Conservation (phyloP, 2,113 vertebrate species). For the Todiramphus saurophagus region DNA sequence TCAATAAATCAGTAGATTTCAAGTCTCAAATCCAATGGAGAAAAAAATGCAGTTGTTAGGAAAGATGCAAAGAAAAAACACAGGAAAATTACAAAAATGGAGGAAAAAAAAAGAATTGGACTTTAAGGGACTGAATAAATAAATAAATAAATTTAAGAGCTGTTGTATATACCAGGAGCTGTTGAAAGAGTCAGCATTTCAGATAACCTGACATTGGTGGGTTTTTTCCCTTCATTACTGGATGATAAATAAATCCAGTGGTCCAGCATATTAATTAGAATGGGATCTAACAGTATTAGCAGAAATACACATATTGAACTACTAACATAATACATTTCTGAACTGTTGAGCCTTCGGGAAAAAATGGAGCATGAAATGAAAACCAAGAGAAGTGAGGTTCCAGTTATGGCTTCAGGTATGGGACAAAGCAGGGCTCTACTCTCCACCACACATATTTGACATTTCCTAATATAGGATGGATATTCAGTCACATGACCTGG, state of each 20-base stretch:
- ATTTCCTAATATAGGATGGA: neutral
- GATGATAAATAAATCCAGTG: neutral
- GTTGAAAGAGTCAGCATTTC: neutral
- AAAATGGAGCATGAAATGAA: neutral
- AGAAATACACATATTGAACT: neutral
- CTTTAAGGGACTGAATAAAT: neutral
- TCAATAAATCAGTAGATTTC: neutral
- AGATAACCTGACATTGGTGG: neutral
- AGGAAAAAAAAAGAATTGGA: neutral
- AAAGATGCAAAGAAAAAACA: neutral
- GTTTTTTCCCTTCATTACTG: neutral
- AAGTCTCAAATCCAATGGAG: neutral
- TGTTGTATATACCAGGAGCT: neutral
- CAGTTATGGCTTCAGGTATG: neutral
- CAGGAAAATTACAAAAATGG: neutral
- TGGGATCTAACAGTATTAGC: neutral
- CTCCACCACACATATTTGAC: neutral
- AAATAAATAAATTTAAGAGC: neutral
- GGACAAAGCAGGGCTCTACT: neutral
- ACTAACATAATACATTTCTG: neutral
- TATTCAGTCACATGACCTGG: neutral
- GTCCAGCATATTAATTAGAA: neutral
- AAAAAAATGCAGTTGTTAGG: neutral
- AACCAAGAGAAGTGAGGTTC: neutral
- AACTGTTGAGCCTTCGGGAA: neutral